Evolutionary conservation across 1,140 invertebrate genomes (phyloP).

Genomic region (Procambarus virginalis): DNA sequence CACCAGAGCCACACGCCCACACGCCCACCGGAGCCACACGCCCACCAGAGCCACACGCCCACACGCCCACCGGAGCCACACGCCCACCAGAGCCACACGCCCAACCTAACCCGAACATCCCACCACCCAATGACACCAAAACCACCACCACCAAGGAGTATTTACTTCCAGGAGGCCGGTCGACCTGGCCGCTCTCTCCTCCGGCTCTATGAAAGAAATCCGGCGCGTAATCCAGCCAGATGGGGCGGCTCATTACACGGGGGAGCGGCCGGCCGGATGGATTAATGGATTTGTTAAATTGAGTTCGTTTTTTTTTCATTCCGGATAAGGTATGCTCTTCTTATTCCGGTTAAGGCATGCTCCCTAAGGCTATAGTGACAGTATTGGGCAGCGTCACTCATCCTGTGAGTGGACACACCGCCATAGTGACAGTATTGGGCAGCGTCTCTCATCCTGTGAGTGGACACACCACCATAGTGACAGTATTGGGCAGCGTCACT

Average conservation of each 20-base stretch:
- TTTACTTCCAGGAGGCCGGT: not conserved
- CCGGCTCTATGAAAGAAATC: conserved; percentile 1
- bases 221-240: conserved; percentile 31
- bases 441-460: too few relatives aligned
- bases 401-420: too few relatives aligned
- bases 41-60: not conserved
- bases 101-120: not conserved
- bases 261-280: not conserved
- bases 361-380: too few relatives aligned
- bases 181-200: not conserved
- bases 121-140: not conserved
- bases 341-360: not conserved
- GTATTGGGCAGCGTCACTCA: too few relatives aligned
- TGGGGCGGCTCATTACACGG: conserved; percentile 37
- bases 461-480: too few relatives aligned
- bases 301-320: conserved; percentile 49
- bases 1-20: not conserved
- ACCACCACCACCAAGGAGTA: not conserved
- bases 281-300: conserved; percentile 51
- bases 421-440: too few relatives aligned
- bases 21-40: not conserved
- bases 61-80: not conserved
- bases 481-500: too few relatives aligned
- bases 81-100: not conserved
- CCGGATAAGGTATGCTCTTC: not conserved